These are phyloP conservation scores for Gymnoscelis rufifasciata DNA, from an alignment of 2,888 invertebrate genomes.

Conservation along the genomic window DNA sequence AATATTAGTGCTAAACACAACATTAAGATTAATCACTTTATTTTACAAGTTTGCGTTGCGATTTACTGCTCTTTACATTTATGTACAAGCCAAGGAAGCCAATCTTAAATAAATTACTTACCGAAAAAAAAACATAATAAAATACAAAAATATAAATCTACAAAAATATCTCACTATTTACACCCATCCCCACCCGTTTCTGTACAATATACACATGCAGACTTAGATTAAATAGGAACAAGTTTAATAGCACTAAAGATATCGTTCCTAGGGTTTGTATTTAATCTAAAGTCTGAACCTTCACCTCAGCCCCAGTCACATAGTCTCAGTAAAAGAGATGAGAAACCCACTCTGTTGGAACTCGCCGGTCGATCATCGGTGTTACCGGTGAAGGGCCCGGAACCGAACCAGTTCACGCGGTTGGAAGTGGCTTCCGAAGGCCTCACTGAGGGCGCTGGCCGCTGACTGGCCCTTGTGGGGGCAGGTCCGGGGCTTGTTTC, in stretches of 20 bases:
- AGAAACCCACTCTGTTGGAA: slow-evolving; percentile 74
- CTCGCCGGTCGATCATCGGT: slow-evolving; percentile 59
- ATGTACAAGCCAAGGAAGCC: slow-evolving; percentile 58
- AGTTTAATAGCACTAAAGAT: slow-evolving; percentile 30
- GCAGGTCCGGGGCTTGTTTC: slow-evolving; percentile 68
- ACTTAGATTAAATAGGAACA: slow-evolving; percentile 67
- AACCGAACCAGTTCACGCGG: slow-evolving; percentile 69
- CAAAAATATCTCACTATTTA: slow-evolving; percentile 46
- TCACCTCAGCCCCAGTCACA: slow-evolving; percentile 73
- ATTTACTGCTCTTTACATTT: slow-evolving; percentile 43
- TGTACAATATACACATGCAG: slow-evolving; percentile 48
- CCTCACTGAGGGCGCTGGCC: slow-evolving; percentile 39
- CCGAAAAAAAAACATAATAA: slow-evolving; percentile 36
- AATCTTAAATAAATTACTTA: slow-evolving; percentile 56
- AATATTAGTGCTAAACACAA: slow-evolving; percentile 35
- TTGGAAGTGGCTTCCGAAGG: slow-evolving; percentile 54
- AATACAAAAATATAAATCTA: slow-evolving; percentile 31
- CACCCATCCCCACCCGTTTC: slow-evolving; percentile 40
- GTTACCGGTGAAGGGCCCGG: slow-evolving; percentile 73
- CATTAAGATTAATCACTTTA: slow-evolving; percentile 37
- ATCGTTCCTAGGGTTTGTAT: slow-evolving; percentile 40
- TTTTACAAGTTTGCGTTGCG: slow-evolving; percentile 42
- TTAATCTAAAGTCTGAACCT: slow-evolving; percentile 62
- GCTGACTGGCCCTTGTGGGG: slow-evolving; percentile 38
- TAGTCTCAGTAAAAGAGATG: slow-evolving; percentile 66